phyloP scores from a whole-genome alignment of 2,888 invertebrate genomes.

The Drosophila nigricruria region DNA sequence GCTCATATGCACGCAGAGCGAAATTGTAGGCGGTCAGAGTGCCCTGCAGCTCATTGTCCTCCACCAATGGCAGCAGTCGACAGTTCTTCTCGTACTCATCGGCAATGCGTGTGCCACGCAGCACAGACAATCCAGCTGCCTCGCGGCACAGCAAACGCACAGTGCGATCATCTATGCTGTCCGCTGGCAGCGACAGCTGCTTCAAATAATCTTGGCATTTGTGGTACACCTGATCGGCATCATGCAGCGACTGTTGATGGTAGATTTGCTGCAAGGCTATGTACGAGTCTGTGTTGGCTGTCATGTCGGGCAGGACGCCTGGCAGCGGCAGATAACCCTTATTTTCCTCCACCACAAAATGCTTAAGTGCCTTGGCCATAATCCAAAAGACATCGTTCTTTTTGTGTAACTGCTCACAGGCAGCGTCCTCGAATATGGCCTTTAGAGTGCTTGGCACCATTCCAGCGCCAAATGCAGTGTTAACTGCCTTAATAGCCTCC shows the following conservation, averaged over 20 bases:
- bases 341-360: slow-evolving; percentile 94
- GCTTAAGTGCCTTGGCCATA: slow-evolving; percentile 93
- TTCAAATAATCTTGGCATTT: slow-evolving; percentile 92
- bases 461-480: slow-evolving; percentile 91
- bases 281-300: slow-evolving; percentile 96
- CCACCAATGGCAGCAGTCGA: slow-evolving; percentile 87
- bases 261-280: slow-evolving; percentile 95
- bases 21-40: slow-evolving; percentile 96
- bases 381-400: slow-evolving; percentile 96
- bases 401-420: slow-evolving; percentile 92
- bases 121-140: slow-evolving; percentile 91
- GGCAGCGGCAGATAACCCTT: slow-evolving; percentile 92
- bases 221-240: slow-evolving; percentile 92
- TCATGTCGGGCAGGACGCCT: slow-evolving; percentile 98
- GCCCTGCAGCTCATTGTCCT: slow-evolving; percentile 92
- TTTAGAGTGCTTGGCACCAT: slow-evolving; percentile 90
- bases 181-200: slow-evolving; percentile 91
- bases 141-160: slow-evolving; percentile 96
- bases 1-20: slow-evolving; percentile 94
- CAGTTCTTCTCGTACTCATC: slow-evolving; percentile 92
- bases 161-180: slow-evolving; percentile 91
- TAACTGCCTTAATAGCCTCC: slow-evolving; percentile 96
- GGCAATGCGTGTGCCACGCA: slow-evolving; percentile 92
- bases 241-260: slow-evolving; percentile 92
- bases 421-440: slow-evolving; percentile 91